Percentiles rank a stretch among this genome's conserved stretches.
Conservation (phyloP, 2,797 vertebrate genomes). For the Lithobates sylvaticus region DNA sequence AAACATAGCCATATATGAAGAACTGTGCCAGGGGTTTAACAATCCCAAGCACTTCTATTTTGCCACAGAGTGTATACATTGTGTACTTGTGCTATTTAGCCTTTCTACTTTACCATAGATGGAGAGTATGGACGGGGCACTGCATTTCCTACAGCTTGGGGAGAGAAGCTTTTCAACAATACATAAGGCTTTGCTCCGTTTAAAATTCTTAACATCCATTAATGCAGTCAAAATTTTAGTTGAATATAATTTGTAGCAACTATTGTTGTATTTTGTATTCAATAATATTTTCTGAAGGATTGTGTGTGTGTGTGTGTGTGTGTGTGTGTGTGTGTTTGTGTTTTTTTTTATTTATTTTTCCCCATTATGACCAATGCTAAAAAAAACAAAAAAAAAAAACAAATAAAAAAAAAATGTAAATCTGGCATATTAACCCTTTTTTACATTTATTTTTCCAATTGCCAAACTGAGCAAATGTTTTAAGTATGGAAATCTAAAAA, state of each 20-base stretch:
- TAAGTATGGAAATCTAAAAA: too few relatives aligned
- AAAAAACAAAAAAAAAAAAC: too few relatives aligned
- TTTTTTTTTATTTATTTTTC: too few relatives aligned
- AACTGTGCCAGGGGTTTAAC: constrained; percentile 49
- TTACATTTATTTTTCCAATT: too few relatives aligned
- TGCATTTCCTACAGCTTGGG: constrained; percentile 3
- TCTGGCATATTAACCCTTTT: too few relatives aligned
- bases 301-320: too few relatives aligned
- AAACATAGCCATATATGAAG: constrained; percentile 74
- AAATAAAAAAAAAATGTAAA: too few relatives aligned
- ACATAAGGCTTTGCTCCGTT: background rate
- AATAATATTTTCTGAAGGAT: background rate
- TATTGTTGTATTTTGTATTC: background rate
- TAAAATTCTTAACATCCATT: background rate
- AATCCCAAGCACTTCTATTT: constrained; percentile 64
- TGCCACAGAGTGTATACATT: constrained; percentile 66
- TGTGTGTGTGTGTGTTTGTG: too few relatives aligned
- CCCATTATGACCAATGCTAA: too few relatives aligned
- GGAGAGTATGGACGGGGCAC: constrained; percentile 55
- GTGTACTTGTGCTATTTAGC: constrained; percentile 63
- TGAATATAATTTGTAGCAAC: background rate
- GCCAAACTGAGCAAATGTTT: too few relatives aligned
- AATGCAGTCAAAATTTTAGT: background rate
- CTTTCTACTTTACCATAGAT: constrained; percentile 69
- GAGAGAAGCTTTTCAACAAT: background rate